Evolutionary conservation across 2,888 invertebrate genomes (phyloP), one percentile per base, ranked within the genome.

Genomic region (Muscina levida): DNA sequence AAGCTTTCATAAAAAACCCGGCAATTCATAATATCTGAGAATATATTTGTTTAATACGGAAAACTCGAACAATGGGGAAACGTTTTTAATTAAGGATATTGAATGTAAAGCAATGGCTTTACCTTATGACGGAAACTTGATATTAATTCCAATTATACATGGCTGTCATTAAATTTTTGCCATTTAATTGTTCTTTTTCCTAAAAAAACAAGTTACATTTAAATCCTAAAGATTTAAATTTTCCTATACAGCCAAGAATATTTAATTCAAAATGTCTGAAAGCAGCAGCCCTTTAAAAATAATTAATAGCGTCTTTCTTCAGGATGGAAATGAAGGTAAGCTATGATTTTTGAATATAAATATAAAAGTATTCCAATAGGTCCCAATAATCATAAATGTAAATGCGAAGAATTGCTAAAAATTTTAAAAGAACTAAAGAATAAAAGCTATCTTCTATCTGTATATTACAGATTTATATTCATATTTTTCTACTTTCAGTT

Each of bases 21-120:
- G 59, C 10, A 31, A 59, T 39, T 59, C 59, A 17, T 10, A 13
- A 31, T 37, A 37, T 1, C 39, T 51, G 56, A 56, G 70, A 22
- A 56, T 70, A 51, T 51, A 22, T 51, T 51, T 51, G 51, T 6
- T 22, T 10, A 22, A 51, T 51, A 51, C 4, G 22, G 56, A 70
- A 42, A 26, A 19, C 10, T 70, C 37, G 42, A 56, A 56, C 53
- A 42, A 4, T 42, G 70, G 56, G 26, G 70, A 70, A 56, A 53
- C 37, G 6, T 70, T 56, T 42, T 70, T 51, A 70, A 51, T 53
- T n/a, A 22, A 70, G 22, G 56, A 67, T 51, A 67, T 67, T 26
- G 67, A 67, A 67, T 67, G 67, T 56, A 70, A 70, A 56, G 70
- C 70, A 13, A 42, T 70, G n/a, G 39, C 70, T 39, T 56, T 70